Conservation (phyloP, 2,888 invertebrate species). For the Monoplex corrugatus region DNA sequence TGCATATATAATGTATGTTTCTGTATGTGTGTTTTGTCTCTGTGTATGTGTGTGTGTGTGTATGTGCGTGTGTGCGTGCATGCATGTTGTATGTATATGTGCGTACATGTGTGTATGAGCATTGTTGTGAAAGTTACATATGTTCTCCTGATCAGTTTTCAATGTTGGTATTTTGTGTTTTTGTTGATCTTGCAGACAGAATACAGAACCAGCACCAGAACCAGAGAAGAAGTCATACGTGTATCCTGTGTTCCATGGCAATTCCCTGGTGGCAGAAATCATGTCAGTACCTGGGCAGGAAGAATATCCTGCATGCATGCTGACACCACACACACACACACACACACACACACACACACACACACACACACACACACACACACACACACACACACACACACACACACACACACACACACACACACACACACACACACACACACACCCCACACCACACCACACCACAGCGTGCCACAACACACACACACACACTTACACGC, state of each 20-base stretch:
- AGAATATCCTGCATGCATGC: too few species aligned
- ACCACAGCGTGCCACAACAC: too few species aligned
- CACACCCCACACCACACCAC: not conserved
- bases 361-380: not conserved
- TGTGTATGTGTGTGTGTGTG: not conserved
- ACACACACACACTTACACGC: not conserved
- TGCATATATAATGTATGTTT: not conserved
- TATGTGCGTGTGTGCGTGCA: not conserved
- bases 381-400: too few species aligned
- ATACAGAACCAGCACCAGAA: not conserved
- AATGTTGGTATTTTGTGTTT: not conserved
- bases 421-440: not conserved
- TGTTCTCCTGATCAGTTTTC: not conserved
- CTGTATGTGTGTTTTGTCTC: not conserved
- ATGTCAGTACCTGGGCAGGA: slow-evolving; percentile 61
- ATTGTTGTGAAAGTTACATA: not conserved
- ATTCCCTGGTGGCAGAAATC: slow-evolving; percentile 75
- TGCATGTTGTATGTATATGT: not conserved
- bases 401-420: too few species aligned
- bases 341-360: not conserved
- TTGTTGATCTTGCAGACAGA: not conserved
- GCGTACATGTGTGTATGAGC: not conserved
- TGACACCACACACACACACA: not conserved
- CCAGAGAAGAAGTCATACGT: slow-evolving; percentile 61
- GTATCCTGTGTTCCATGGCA: slow-evolving; percentile 73